Base-by-base conservation (phyloP, 2,888 invertebrate genomes). In the Acanthococcus lagerstroemiae region DNA sequence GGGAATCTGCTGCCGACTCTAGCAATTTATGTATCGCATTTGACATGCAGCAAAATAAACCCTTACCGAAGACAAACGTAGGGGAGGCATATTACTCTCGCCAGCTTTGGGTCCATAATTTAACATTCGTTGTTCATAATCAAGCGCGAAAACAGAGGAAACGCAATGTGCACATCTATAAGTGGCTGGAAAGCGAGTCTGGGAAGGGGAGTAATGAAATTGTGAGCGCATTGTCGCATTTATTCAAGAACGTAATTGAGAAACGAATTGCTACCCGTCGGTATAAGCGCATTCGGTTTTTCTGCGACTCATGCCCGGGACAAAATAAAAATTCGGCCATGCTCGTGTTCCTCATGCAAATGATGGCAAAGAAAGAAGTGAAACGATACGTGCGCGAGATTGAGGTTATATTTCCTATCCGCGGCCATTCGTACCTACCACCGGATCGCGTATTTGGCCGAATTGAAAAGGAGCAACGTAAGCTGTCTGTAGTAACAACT, bases 141-240 rank as follows among this genome's bases (percentile, higher is more conserved):
- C n/a, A n/a, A n/a, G n/a, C n/a, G n/a, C n/a, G n/a, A n/a, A n/a
- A n/a, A n/a, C n/a, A n/a, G n/a, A n/a, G 12, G 6, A 7, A 17
- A 17, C 5, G 15, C 12, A 6, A 22, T 30, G 7, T 17, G 7
- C 17, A 15, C 48, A 25, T 25, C 26, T 55, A 24, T 24, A 55
- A 3, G 7, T 55, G 55, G 55, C 9, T 25, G 25, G 55, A 55
- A 5, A 55, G 5, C 3, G 55, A 55, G 6, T 25, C 22, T 24
- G 55, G 55, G n/a, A 55, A 55, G 17, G 55, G 55, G 9, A 55
- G 55, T 17, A 55, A 55, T n/a, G 55, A 55, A 24, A 24, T 55
- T n/a, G 12, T 12, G 3, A 25, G 22, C 17, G 55, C 55, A 25
- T 25, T 55, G 4, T 4, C 3, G 2, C 25, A 55, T 25, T n/a